Conservation (phyloP, 2,888 invertebrate genomes). For the Cryptocheilus praepositus region DNA sequence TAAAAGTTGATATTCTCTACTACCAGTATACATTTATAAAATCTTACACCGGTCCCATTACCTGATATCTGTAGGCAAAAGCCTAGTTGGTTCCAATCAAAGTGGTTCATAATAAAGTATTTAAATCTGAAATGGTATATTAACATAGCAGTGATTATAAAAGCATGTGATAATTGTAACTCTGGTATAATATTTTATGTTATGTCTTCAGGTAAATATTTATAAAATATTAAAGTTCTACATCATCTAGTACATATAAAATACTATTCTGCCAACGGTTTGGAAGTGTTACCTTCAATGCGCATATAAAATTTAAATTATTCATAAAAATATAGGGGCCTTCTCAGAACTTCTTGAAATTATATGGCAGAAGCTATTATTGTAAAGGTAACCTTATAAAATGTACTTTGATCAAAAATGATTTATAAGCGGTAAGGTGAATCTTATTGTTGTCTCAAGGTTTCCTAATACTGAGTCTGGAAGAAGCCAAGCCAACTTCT, state of each 20-base stretch:
- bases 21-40: conserved; percentile 59
- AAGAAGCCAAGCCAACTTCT: conserved; percentile 65
- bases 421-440: conserved; percentile 39
- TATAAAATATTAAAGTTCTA: conserved; percentile 56
- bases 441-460: conserved; percentile 40
- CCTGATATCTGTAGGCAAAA: conserved; percentile 61
- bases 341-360: conserved; percentile 35
- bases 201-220: conserved; percentile 47
- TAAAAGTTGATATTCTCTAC: conserved; percentile 50
- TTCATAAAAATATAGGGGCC: conserved; percentile 52
- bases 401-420: conserved; percentile 42
- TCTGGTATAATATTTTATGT: conserved; percentile 25
- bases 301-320: conserved; percentile 57
- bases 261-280: conserved; percentile 55
- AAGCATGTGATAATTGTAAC: conserved; percentile 30
- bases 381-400: conserved; percentile 24
- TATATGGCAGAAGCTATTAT: conserved; percentile 26
- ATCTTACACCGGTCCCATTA: conserved; percentile 64
- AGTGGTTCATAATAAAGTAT: conserved; percentile 20
- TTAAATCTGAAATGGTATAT: conserved; percentile 21
- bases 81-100: conserved; percentile 53
- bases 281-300: conserved; percentile 50
- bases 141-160: conserved; percentile 29
- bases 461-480: conserved; percentile 66
- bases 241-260: conserved; percentile 52